Conservation (phyloP, 2,113 vertebrate species). For the Propithecus coquereli region DNA sequence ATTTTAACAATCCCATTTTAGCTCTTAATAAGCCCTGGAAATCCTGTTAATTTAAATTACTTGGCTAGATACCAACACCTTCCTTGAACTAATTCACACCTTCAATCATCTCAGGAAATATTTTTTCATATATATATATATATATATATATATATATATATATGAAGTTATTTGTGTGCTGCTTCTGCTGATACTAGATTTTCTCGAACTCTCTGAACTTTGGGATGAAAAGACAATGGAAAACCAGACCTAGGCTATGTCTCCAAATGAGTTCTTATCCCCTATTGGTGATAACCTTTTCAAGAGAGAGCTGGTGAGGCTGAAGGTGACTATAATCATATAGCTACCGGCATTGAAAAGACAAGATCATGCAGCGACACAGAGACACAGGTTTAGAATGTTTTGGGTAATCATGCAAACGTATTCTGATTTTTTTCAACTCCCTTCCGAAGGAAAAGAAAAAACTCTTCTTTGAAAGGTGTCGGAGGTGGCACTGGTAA, state of each 20-base stretch:
- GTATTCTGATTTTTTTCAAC: not conserved
- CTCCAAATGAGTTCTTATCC: not conserved
- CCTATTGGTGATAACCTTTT: slow-evolving; percentile 23
- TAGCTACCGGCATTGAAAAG: not conserved
- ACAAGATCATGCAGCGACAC: not conserved
- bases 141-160: not conserved
- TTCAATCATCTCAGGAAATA: slow-evolving; percentile 44
- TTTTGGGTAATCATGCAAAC: slow-evolving; percentile 44
- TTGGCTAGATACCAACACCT: slow-evolving; percentile 25
- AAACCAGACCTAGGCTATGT: not conserved
- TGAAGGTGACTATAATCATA: slow-evolving; percentile 15
- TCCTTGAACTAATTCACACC: slow-evolving; percentile 32
- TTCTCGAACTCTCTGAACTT: slow-evolving; percentile 50
- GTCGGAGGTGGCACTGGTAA: not conserved
- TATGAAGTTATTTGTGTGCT: not conserved
- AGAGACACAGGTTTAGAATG: not conserved
- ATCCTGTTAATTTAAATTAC: slow-evolving; percentile 28
- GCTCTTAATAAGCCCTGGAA: slow-evolving; percentile 40
- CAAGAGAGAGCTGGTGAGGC: not conserved
- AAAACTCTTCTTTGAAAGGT: slow-evolving; percentile 3
- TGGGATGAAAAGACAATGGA: slow-evolving; percentile 25
- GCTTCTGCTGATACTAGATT: not conserved
- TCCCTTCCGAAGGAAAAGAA: not conserved
- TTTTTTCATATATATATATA: not conserved
- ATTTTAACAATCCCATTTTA: slow-evolving; percentile 66